phyloP scores from a whole-genome alignment of 2,113 vertebrate species.

The Sander lucioperca region DNA sequence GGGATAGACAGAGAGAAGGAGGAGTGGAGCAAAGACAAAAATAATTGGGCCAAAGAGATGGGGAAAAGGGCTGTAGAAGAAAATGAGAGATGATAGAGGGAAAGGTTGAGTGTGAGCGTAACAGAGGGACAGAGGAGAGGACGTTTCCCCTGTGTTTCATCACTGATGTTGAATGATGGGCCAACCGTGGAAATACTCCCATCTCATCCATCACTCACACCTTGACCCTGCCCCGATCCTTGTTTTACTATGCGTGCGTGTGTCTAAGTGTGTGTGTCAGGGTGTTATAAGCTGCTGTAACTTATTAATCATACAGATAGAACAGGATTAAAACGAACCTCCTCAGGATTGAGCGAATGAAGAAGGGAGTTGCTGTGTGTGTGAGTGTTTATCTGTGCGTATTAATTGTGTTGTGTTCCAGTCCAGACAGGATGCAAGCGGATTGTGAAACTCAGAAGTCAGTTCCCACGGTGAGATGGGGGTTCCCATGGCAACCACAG shows the following conservation, averaged over 20 bases:
- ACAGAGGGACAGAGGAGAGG: slow-evolving; percentile 43
- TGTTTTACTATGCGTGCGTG: slow-evolving; percentile 30
- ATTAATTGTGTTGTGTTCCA: slow-evolving; percentile 74
- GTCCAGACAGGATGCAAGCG: slow-evolving; percentile 78
- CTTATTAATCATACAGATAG: slow-evolving; percentile 26
- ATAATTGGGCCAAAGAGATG: slow-evolving; percentile 77
- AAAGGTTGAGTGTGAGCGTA: slow-evolving; percentile 51
- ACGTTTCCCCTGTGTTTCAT: slow-evolving; percentile 49
- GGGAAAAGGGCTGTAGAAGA: slow-evolving; percentile 32
- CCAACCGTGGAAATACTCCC: slow-evolving; percentile 60
- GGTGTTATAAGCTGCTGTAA: slow-evolving; percentile 42
- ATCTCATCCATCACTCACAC: slow-evolving; percentile 74
- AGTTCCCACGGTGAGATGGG: slow-evolving; percentile 83
- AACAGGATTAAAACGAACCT: slow-evolving; percentile 26
- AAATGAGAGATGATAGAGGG: slow-evolving; percentile 67
- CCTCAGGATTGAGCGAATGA: slow-evolving; percentile 27
- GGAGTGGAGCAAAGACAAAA: slow-evolving; percentile 64
- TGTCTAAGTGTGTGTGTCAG: background rate
- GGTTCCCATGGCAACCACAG: slow-evolving; percentile 83
- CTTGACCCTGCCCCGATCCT: slow-evolving; percentile 59
- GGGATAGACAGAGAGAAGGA: slow-evolving; percentile 57
- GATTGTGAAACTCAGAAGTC: slow-evolving; percentile 78
- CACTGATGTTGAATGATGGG: slow-evolving; percentile 69
- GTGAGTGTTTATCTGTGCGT: slow-evolving; percentile 29
- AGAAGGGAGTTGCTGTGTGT: slow-evolving; percentile 18